Conservation (phyloP, 2,113 vertebrate genomes). For the Xyliphius kryptos region DNA sequence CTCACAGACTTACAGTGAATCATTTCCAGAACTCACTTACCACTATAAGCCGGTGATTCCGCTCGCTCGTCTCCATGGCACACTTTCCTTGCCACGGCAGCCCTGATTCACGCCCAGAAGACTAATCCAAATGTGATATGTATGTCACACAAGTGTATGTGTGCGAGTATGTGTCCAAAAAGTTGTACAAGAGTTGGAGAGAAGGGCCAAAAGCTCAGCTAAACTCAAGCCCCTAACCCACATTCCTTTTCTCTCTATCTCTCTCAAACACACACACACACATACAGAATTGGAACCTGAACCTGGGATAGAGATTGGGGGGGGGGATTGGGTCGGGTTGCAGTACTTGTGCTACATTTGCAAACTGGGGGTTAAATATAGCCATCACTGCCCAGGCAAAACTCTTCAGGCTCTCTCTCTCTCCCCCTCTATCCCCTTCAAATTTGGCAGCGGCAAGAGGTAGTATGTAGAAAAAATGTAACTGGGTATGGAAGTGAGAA, state of each 20-base stretch:
- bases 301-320: constrained; percentile 51
- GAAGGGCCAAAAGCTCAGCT: constrained; percentile 51
- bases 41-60: constrained; percentile 70
- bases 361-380: constrained; percentile 93
- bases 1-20: constrained; percentile 6
- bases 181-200: constrained; percentile 54
- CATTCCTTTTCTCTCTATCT: constrained; percentile 23
- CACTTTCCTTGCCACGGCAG: constrained; percentile 61
- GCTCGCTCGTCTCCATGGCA: constrained; percentile 77
- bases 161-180: constrained; percentile 47
- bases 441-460: no score
- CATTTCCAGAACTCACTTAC: constrained; percentile 64
- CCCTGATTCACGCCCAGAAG: constrained; percentile 57
- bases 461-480: no score
- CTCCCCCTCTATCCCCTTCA: no score
- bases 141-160: constrained; percentile 53
- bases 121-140: constrained; percentile 48
- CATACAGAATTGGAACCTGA: constrained; percentile 59
- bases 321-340: constrained; percentile 72
- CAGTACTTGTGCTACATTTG: constrained; percentile 89
- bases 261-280: not conserved
- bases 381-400: no score
- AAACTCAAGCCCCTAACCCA: constrained; percentile 53
- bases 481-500: no score
- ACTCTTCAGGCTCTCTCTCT: no score